Base-by-base conservation (phyloP, 2,797 vertebrate species). In the Neosalanx taihuensis region DNA sequence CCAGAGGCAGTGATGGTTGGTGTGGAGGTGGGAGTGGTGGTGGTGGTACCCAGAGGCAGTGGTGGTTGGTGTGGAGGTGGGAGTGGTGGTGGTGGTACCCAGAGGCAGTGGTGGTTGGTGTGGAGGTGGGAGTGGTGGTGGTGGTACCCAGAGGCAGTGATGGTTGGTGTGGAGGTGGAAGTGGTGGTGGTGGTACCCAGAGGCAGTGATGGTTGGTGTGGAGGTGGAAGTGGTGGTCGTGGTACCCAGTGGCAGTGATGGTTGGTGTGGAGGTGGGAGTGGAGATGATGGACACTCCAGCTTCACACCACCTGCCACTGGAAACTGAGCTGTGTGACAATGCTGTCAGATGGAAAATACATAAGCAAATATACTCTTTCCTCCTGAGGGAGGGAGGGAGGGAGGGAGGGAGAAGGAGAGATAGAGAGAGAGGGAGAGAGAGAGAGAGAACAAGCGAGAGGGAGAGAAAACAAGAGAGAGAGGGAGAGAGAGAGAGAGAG, bases 401-500 rank as follows among this genome's bases (percentile, higher is more conserved):
- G 70, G 37, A 66, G 41, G 72, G 49, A 56, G 46, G 53, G 49
- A 67, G 26, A 23, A 18, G 23, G 30, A 23, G 17, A 46, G 23
- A 70, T 35, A 70, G 68, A 70, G 13, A 31, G 53, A 79, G 70
- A 72, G n/a, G 66, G 64, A 68, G 66, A 79, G 18, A 64, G 15
- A 64, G 31, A 64, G 13, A 64, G 13, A 64, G 30, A 64, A 15
- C 33, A 15, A 64, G 31, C 37, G 30, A 64, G 3, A 64, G 30
- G 35, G 1, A 64, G 30, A 64, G 31, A 64, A 1, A 35, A 15
- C 35, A 13, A 64, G 31, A 64, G 30, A 64, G 6, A 64, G 18
- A 64, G 33, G 41, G 17, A 64, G 18, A 64, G 18, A 41, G 18
- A 64, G 18, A 61, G 12, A 29, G 2, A 61, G 29, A 61, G 59